Evolutionary conservation across 92 coral and sea anemone species (phyloP), one percentile per base, ranked within the genome.

Genomic region (Meandrina meandrites): DNA sequence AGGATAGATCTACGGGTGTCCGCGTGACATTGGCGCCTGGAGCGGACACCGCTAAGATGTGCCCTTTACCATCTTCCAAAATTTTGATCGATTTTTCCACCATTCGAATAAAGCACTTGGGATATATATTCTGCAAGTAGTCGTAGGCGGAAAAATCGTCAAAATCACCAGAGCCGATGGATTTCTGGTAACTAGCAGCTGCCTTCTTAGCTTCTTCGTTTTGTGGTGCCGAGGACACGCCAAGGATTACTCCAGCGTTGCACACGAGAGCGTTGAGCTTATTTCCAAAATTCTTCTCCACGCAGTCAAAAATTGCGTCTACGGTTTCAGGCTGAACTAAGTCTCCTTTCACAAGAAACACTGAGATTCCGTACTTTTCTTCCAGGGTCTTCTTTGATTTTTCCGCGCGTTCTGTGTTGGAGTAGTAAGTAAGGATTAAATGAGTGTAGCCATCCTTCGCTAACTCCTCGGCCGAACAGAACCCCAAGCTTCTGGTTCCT

Each of bases 101-200:
- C 80, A 94, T 91, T 68, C 96, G 92, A 73, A 94, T 94, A 60
- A 94, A 91, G 67, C 94, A 94, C 84, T 94, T 94, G 24, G 96
- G 96, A 66, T 94, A 94, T 62, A 94, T 87, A 47, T 88, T 90
- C 84, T 94, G 96, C 36, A 91, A 87, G 42, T 94, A 94, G 50
- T 94, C 96, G 68, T 91, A 94, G 22, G 96, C 89, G 9, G 96
- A 82, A 37, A 94, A 94, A 73, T 94, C 91, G 37, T 75, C 86
- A 88, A 94, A 94, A 15, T 37, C 84, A 2, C 96, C 96, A 30
- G 64, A 71, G 9, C 93, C 96, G 72, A 94, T 94, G 17, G 86
- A 90, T 51, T 86, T 88, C 58, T 92, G 60, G 88, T 91, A 94
- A 70, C 91, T 91, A 53, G 85, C 86, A 11, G 96, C 96, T 0